A percentile compares a stretch with the other conserved stretches of the same genome.
These are phyloP conservation scores for Ethmia dodecea DNA, from an alignment of 2,888 invertebrate species.

Conservation along the genomic window DNA sequence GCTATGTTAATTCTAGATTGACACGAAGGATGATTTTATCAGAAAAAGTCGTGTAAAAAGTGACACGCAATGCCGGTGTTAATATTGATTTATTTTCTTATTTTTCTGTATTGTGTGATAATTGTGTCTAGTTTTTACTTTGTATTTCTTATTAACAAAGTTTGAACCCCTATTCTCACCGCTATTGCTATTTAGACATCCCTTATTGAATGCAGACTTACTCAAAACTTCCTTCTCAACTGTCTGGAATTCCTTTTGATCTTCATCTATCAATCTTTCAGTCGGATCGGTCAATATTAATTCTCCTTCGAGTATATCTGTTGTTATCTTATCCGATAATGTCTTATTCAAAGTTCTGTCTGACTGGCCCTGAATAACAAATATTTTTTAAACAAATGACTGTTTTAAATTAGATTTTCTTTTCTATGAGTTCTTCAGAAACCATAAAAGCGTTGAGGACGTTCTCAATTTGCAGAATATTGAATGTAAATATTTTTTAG, in stretches of 20 bases:
- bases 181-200: no score
- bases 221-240: conserved; percentile 11
- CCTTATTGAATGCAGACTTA: conserved; percentile 10
- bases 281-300: conserved; percentile 7
- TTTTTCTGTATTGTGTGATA: no score
- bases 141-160: no score
- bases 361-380: not conserved
- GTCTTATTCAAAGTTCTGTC: conserved; percentile 5
- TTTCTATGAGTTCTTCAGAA: conserved; percentile 21
- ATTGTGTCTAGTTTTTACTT: no score
- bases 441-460: conserved; percentile 23
- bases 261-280: conserved; percentile 14
- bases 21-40: no score
- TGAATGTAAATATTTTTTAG: conserved; percentile 33
- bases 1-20: no score
- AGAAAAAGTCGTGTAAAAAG: no score
- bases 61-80: no score
- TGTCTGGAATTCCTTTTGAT: conserved; percentile 15
- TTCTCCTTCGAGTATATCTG: conserved; percentile 11
- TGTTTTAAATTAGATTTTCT: conserved; percentile 20
- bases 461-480: conserved; percentile 30
- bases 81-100: no score
- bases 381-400: not conserved
- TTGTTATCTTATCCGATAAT: conserved; percentile 24
- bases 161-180: no score